phyloP scores from a whole-genome alignment of 2,888 invertebrate genomes.

The Thelaira solivaga region DNA sequence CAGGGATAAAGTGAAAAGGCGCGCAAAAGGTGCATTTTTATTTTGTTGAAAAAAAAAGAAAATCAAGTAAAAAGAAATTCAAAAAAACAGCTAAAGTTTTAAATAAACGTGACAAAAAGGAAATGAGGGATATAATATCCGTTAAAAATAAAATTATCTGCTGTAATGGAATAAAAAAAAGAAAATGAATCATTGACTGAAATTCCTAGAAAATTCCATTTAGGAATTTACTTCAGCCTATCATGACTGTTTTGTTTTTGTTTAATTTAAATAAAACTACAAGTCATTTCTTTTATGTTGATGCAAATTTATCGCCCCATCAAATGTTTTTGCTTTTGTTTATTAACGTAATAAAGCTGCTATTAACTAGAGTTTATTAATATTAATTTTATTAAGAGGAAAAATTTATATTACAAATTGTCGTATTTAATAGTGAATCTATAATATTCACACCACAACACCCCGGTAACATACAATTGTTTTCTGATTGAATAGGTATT shows the following conservation, averaged over 20 bases:
- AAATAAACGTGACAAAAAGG: neutral
- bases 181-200: conserved; percentile 26
- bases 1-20: conserved; percentile 17
- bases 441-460: neutral
- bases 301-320: conserved; percentile 7
- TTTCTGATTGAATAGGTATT: neutral
- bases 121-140: neutral
- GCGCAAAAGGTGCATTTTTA: conserved; percentile 30
- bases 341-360: too few relatives aligned
- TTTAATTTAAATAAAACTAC: conserved; percentile 18
- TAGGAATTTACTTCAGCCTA: neutral
- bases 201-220: conserved; percentile 15
- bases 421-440: neutral
- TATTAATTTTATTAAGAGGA: neutral
- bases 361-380: neutral
- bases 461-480: conserved; percentile 21
- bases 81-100: neutral
- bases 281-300: conserved; percentile 24
- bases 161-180: neutral
- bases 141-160: neutral
- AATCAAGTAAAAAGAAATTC: conserved; percentile 6
- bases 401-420: neutral
- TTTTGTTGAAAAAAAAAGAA: neutral
- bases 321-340: too few relatives aligned
- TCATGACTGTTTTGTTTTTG: too few relatives aligned